These are phyloP conservation scores for Misgurnus mizolepis DNA, from an alignment of 2,113 vertebrate genomes.

Conservation along the genomic window DNA sequence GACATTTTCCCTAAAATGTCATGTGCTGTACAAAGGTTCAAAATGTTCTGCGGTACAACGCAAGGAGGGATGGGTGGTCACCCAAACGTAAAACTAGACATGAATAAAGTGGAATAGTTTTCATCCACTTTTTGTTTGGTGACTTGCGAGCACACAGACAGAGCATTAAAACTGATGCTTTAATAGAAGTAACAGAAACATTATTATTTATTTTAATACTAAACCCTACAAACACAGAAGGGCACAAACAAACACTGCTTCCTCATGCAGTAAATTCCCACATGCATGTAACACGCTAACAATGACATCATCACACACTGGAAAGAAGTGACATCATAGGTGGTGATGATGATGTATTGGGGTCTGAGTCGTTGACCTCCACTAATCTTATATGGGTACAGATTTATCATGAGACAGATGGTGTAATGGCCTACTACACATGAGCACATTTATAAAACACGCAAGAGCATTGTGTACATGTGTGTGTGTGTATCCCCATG, in stretches of 20 bases:
- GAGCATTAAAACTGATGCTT: not conserved
- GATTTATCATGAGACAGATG: slow-evolving; percentile 35
- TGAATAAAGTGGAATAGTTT: no score
- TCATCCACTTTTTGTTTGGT: not conserved
- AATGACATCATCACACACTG: not conserved
- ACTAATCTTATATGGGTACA: slow-evolving; percentile 8
- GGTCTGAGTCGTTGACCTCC: slow-evolving; percentile 37
- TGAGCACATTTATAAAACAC: slow-evolving; percentile 28
- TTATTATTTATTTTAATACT: slow-evolving; percentile 5
- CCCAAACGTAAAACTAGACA: no score
- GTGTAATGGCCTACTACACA: not conserved
- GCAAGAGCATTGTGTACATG: not conserved
- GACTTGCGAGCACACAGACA: no score
- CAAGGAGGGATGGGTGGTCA: no score
- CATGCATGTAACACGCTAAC: not conserved
- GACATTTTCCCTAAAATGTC: no score
- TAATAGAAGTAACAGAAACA: no score
- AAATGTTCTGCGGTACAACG: no score
- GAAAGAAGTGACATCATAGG: slow-evolving; percentile 4
- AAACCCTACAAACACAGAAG: not conserved
- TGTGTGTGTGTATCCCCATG: slow-evolving; percentile 24
- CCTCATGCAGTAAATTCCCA: no score
- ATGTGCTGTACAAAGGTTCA: no score
- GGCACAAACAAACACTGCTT: not conserved
- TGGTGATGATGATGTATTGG: slow-evolving; percentile 5